A percentile compares a stretch with the other conserved stretches of the same genome.
Conservation (phyloP, 2,888 invertebrate genomes). For the Dynastes tityus region DNA sequence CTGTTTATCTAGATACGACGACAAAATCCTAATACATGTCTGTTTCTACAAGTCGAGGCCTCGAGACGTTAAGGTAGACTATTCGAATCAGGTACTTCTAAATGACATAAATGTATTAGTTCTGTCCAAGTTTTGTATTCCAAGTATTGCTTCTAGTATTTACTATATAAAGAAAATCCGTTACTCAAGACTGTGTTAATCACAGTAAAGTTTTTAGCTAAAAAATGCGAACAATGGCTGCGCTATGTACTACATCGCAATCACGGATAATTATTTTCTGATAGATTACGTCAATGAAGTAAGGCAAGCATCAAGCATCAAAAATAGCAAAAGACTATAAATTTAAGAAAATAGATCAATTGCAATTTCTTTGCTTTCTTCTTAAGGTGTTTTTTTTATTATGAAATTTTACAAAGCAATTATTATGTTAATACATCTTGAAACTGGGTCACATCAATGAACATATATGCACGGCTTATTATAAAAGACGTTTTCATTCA, state of each 20-base stretch:
- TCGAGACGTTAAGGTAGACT: not conserved
- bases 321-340: not conserved
- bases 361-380: no score
- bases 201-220: conserved; percentile 47
- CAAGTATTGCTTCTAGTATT: conserved; percentile 50
- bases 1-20: no score
- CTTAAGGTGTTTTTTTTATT: no score
- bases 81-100: not conserved
- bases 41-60: not conserved
- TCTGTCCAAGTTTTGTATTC: conserved; percentile 40
- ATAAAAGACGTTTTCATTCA: no score
- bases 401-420: no score
- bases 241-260: conserved; percentile 8
- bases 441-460: no score
- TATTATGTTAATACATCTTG: no score
- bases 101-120: conserved; percentile 31
- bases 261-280: conserved; percentile 20
- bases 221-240: conserved; percentile 47
- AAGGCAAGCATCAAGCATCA: not conserved
- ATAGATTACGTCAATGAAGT: conserved; percentile 3
- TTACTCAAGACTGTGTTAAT: conserved; percentile 57
- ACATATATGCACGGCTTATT: no score
- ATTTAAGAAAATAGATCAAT: no score
- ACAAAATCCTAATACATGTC: conserved; percentile 2
- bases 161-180: conserved; percentile 56